Evolutionary conservation across 1,140 invertebrate species (phyloP).

Genomic region (Papilio polytes): DNA sequence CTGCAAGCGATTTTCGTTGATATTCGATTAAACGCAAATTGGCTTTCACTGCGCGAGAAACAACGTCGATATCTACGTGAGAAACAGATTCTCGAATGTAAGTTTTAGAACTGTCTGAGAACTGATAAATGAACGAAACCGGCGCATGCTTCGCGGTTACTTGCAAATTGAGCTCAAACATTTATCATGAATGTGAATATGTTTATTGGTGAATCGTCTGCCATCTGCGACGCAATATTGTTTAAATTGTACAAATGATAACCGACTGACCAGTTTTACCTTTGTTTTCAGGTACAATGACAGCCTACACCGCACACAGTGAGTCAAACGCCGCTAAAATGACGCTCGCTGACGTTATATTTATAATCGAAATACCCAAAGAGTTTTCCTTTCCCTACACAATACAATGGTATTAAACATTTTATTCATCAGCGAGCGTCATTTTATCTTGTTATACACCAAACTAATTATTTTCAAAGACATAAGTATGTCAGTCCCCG

Average conservation of each 20-base stretch:
- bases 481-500: slow-evolving; percentile 28
- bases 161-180: not conserved
- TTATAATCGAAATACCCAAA: slow-evolving; percentile 33
- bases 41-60: slow-evolving; percentile 39
- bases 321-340: slow-evolving; percentile 67
- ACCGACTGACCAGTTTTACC: slow-evolving; percentile 56
- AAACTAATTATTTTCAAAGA: slow-evolving; percentile 14
- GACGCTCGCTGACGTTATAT: slow-evolving; percentile 60
- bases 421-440: slow-evolving; percentile 51
- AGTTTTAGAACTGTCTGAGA: slow-evolving; percentile 34
- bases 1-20: slow-evolving; percentile 38
- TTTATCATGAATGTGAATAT: slow-evolving; percentile 22
- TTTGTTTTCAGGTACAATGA: slow-evolving; percentile 79
- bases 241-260: slow-evolving; percentile 33
- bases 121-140: slow-evolving; percentile 25
- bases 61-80: slow-evolving; percentile 39
- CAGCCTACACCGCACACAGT: slow-evolving; percentile 70
- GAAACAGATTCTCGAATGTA: slow-evolving; percentile 39
- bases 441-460: slow-evolving; percentile 36
- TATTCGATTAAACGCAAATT: slow-evolving; percentile 41
- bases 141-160: slow-evolving; percentile 15
- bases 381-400: not conserved
- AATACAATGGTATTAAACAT: not conserved
- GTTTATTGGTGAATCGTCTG: slow-evolving; percentile 14
- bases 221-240: slow-evolving; percentile 34